Evolutionary conservation across 1,140 invertebrate species (phyloP), one percentile per base, ranked within the genome.

Genomic region (Phymorhynchus buccinoides): DNA sequence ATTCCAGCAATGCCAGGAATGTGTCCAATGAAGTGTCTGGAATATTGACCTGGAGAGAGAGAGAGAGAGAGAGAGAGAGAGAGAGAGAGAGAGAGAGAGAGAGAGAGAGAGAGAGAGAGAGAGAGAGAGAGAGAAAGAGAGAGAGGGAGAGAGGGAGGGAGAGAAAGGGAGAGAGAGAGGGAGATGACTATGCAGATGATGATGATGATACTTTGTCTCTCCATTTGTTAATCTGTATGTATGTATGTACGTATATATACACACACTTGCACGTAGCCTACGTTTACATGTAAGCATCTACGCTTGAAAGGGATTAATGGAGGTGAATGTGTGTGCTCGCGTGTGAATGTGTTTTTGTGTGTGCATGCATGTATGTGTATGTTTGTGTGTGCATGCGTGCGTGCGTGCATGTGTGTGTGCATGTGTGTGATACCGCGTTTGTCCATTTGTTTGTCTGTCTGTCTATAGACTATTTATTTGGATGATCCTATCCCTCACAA

Each of bases 1-100:
- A 92, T 79, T 92, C 91, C 62, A 92, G 80, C 27, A 92, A 80
- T 35, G 90, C 88, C n/a, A 90, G 78, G 84, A 92, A 91, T 44
- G 87, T 88, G 80, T 91, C 92, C 37, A 68, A 75, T 14, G 85
- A 81, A 9, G 88, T 85, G 73, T 90, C 86, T 4, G 87, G 85
- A 56, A 92, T 85, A 35, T 84, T 85, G 0, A 92, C 68, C 91
- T 92, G 71, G 16, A 87, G 87, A 42, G 78, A 62, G 82, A 84
- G 48, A 30, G 62, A 80, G 7, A 56, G 48, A 44, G n/a, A 42
- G 18, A 16, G 22, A 7, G 18, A 7, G 30, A 12, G 66, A 71
- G 30, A 7, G 66, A 30, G n/a, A 7, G 66, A 30, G 66, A 30
- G 66, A 30, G 66, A 30, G 66, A 30, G 66, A n/a, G 66, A 71